Conservation (phyloP, 2,113 vertebrate genomes). For the Macheiramphus alcinus region DNA sequence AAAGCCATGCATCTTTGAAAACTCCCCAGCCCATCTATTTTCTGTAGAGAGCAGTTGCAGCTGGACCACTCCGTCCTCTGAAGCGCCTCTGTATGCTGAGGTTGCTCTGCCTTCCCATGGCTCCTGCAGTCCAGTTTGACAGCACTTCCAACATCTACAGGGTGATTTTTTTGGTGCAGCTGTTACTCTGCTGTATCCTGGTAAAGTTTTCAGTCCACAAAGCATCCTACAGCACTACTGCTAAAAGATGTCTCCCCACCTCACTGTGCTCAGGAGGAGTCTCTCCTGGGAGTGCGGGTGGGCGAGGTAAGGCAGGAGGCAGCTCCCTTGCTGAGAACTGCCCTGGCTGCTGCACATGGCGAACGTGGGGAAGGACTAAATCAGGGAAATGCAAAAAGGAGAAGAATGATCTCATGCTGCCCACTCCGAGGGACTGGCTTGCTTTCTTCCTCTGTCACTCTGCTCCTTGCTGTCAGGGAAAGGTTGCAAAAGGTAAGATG, state of each 20-base stretch:
- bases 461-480: not conserved
- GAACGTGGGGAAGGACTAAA: not conserved
- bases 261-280: not conserved
- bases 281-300: not conserved
- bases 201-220: not conserved
- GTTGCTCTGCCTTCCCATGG: not conserved
- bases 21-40: not conserved
- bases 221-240: not conserved
- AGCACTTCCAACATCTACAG: not conserved
- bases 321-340: not conserved
- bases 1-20: not conserved
- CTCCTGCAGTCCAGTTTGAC: not conserved
- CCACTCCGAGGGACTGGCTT: not conserved
- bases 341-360: not conserved
- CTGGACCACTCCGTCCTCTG: not conserved
- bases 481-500: not conserved
- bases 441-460: not conserved
- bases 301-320: not conserved
- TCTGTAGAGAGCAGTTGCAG: not conserved
- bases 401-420: not conserved
- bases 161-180: not conserved
- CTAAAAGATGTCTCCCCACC: not conserved
- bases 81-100: not conserved
- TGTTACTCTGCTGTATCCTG: not conserved
- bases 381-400: not conserved